Evolutionary conservation across 2,797 vertebrate species (phyloP).

Genomic region (Steatocranus sp.): DNA sequence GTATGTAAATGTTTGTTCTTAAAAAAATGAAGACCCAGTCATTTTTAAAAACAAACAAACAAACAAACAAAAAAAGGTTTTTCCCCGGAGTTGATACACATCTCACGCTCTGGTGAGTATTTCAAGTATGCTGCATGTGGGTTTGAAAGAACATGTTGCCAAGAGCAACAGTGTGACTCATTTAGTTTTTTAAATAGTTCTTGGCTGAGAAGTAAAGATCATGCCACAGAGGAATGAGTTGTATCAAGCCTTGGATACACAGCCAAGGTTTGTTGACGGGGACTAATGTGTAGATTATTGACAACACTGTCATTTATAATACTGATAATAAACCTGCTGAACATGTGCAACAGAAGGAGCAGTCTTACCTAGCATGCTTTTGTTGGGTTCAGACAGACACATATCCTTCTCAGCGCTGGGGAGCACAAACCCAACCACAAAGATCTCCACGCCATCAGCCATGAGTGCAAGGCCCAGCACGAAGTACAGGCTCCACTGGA

Average conservation of each 20-base stretch:
- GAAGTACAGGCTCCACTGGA: slow-evolving; percentile 97
- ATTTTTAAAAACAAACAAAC: background rate
- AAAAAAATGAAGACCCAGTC: background rate
- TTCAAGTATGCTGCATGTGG: background rate
- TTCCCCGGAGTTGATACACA: background rate
- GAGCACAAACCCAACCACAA: slow-evolving; percentile 95
- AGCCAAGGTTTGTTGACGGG: background rate
- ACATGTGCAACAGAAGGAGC: background rate
- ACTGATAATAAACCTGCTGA: background rate
- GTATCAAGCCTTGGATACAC: background rate
- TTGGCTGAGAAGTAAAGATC: background rate
- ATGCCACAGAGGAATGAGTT: background rate
- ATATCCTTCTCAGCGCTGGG: slow-evolving; percentile 97
- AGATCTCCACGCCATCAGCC: slow-evolving; percentile 94
- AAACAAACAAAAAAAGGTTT: background rate
- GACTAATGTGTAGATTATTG: background rate
- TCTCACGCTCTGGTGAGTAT: background rate
- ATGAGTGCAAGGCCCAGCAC: slow-evolving; percentile 93
- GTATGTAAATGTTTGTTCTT: background rate
- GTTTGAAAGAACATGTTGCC: background rate
- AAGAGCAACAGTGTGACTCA: background rate
- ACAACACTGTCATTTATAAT: background rate
- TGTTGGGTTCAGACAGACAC: slow-evolving; percentile 96
- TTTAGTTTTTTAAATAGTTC: background rate
- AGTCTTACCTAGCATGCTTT: slow-evolving; percentile 93